phyloP scores from a whole-genome alignment of 2,113 vertebrate species.

The Laticauda laticaudata region DNA sequence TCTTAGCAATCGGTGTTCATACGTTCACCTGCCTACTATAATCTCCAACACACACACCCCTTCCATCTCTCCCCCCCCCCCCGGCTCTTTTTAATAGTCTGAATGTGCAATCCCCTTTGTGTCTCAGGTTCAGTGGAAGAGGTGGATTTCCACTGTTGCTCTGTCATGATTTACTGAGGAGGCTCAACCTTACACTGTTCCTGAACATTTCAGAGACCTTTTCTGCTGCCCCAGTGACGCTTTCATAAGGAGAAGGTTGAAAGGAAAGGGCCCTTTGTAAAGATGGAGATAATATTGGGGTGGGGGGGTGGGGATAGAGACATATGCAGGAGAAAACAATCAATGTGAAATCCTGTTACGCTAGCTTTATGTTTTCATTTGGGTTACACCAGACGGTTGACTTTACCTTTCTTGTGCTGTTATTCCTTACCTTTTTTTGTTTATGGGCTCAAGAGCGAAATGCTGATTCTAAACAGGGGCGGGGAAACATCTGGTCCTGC shows the following conservation, averaged over 20 bases:
- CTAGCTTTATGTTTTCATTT: not conserved
- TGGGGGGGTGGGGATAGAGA: not conserved
- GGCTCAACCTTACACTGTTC: not conserved
- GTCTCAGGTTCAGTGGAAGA: not conserved
- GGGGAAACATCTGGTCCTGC: not conserved
- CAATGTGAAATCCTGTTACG: not conserved
- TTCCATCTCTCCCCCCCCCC: fast-evolving
- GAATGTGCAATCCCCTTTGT: conserved; percentile 1
- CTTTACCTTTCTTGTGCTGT: not conserved
- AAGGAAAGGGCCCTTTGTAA: not conserved
- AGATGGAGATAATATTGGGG: not conserved
- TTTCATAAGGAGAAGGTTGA: not conserved
- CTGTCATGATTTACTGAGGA: not conserved
- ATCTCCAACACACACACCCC: not conserved
- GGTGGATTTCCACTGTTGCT: not conserved
- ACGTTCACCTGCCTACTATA: not conserved
- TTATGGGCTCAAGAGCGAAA: not conserved
- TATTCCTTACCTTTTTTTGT: not conserved
- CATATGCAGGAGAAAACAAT: not conserved
- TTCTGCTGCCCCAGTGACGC: not conserved
- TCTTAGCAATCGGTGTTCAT: not conserved
- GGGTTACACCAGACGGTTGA: not conserved
- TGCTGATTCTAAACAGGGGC: not conserved
- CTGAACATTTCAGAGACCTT: not conserved
- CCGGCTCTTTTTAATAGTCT: not conserved